Percentiles rank a stretch among this genome's conserved stretches.
phyloP scores from a whole-genome alignment of 2,888 invertebrate species.

The Synergus umbraculus region DNA sequence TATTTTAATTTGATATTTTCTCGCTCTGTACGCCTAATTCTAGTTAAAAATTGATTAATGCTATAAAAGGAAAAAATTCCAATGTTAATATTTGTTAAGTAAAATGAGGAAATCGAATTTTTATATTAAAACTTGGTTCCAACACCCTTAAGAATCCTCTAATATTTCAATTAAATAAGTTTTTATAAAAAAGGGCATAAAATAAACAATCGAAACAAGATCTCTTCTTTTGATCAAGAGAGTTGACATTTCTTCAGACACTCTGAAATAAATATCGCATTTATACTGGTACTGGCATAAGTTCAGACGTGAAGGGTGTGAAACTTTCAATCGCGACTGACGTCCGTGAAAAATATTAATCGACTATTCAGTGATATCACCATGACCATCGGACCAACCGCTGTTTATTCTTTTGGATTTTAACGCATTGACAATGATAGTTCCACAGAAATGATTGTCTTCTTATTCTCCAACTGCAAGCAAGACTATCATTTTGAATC shows the following conservation, averaged over 20 bases:
- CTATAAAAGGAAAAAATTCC: no score
- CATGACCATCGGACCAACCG: constrained; percentile 19
- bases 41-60: no score
- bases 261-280: background rate
- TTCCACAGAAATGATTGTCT: background rate
- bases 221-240: background rate
- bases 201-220: background rate
- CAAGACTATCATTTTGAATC: no score
- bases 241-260: background rate
- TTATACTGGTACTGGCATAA: background rate
- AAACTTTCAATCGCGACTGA: constrained; percentile 22
- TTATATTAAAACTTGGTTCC: no score
- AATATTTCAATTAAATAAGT: no score
- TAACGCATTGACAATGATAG: background rate
- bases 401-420: constrained; percentile 18
- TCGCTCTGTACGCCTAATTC: no score
- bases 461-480: background rate
- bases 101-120: no score
- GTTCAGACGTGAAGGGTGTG: constrained; percentile 12
- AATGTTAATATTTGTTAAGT: no score
- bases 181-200: no score
- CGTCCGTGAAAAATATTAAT: constrained; percentile 25
- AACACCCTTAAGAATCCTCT: no score
- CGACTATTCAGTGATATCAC: constrained; percentile 12
- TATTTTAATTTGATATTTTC: no score